phyloP scores from a whole-genome alignment of 2,113 vertebrate genomes.

The Vireo altiloquus region DNA sequence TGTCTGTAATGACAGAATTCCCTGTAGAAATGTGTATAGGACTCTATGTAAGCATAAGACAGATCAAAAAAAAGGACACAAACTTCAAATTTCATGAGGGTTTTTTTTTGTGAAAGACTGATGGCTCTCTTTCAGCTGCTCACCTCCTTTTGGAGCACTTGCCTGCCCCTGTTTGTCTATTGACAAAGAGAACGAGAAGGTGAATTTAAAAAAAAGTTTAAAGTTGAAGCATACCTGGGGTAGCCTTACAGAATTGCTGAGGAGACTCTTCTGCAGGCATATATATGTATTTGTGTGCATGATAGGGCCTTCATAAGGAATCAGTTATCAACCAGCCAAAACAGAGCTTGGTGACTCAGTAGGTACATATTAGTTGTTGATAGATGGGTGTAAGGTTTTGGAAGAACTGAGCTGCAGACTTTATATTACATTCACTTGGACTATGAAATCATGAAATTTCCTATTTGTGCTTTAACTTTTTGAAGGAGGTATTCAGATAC shows the following conservation, averaged over 20 bases:
- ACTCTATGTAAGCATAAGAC: background rate
- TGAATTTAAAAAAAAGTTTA: background rate
- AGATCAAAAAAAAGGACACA: background rate
- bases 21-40: background rate
- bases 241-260: background rate
- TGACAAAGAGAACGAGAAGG: background rate
- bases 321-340: background rate
- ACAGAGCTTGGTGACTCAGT: background rate
- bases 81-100: background rate
- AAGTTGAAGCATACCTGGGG: background rate
- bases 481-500: background rate
- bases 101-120: background rate
- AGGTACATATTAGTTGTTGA: background rate
- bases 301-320: background rate
- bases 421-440: too few relatives aligned
- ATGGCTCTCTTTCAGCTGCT: background rate
- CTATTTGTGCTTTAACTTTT: background rate
- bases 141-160: accelerated
- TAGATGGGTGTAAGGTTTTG: background rate
- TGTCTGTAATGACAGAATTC: background rate
- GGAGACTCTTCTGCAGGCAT: background rate
- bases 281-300: background rate
- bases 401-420: background rate
- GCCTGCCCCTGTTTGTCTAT: background rate
- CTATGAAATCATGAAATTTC: background rate